These are phyloP conservation scores for Hedya salicella DNA, from an alignment of 2,888 invertebrate species.

Conservation along the genomic window DNA sequence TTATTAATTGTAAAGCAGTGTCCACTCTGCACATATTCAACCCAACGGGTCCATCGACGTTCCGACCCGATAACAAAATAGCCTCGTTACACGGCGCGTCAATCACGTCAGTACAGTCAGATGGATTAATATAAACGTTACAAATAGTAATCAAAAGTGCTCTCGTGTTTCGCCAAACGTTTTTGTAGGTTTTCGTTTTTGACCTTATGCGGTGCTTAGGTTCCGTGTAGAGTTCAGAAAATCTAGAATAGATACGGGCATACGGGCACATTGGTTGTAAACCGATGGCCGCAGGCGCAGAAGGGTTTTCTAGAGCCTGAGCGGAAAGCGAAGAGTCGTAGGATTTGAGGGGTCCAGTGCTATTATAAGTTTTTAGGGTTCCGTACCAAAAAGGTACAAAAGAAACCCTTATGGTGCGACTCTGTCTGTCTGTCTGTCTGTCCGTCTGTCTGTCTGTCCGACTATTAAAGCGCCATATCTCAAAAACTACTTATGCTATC, in stretches of 20 bases:
- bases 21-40: conserved; percentile 12
- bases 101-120: conserved; percentile 75
- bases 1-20: not conserved
- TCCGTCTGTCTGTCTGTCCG: no score
- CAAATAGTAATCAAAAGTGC: conserved; percentile 80
- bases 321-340: no score
- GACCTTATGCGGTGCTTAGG: conserved; percentile 58
- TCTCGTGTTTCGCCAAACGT: conserved; percentile 71
- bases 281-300: no score
- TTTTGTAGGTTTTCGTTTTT: conserved; percentile 64
- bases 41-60: conserved; percentile 48
- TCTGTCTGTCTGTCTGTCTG: no score
- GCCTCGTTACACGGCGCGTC: conserved; percentile 77
- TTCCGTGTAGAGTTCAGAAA: conserved; percentile 53
- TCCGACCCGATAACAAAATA: conserved; percentile 69
- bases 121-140: conserved; percentile 80
- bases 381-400: no score
- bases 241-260: not conserved
- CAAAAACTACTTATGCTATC: no score
- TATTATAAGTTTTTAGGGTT: no score
- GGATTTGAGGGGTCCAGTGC: no score
- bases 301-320: no score
- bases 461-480: no score
- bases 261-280: no score
- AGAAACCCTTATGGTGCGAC: no score